Base-by-base conservation (phyloP, 1,140 invertebrate species). In the Nasonia vitripennis region DNA sequence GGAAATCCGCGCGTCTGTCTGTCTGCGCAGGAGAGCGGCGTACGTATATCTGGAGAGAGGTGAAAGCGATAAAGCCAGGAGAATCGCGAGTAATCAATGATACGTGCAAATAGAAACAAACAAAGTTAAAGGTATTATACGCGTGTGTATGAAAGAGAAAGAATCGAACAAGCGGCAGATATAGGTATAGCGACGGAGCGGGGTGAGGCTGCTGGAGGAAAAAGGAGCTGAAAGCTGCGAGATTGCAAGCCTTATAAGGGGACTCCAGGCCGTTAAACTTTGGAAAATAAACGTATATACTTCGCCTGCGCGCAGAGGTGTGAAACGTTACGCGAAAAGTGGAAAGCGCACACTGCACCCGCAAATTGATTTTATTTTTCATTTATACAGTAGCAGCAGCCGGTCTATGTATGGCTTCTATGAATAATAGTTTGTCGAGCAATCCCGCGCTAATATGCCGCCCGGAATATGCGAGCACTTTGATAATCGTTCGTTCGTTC, bases 91-190 rank as follows among this genome's bases (percentile, higher is more conserved):
- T 79, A 83, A 83, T 83, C 80, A 86, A 83, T 79, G 81, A 79
- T 86, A 83, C 85, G 81, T 71, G 74, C 78, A 86, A 86, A 83
- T 81, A 62, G 78, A 82, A 86, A 78, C 80, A 82, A 86, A 86
- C 70, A 78, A 31, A 68, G 17, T 12, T 78, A 45, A 78, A 34
- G 31, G 51, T 31, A 62, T 27, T 37, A 37, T 37, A 34, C 70
- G 68, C 9, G 41, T 9, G 41, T 45, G 34, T 23, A 7, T 17
- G 5, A 55, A 20, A 41, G 73, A 14, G 7, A 75, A 67, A 31
- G 0, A 34, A n/a, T n/a, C 14, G 68, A 37, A 41, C 34, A 14
- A 6, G 37, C n/a, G 48, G 11, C 1, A n/a, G 14, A 55, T 27
- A 74, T 48, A 71, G 23, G 27, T 27, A 27, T 27, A 83, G n/a